Conservation (phyloP, 2,888 invertebrate species). For the Apamea epomidion region DNA sequence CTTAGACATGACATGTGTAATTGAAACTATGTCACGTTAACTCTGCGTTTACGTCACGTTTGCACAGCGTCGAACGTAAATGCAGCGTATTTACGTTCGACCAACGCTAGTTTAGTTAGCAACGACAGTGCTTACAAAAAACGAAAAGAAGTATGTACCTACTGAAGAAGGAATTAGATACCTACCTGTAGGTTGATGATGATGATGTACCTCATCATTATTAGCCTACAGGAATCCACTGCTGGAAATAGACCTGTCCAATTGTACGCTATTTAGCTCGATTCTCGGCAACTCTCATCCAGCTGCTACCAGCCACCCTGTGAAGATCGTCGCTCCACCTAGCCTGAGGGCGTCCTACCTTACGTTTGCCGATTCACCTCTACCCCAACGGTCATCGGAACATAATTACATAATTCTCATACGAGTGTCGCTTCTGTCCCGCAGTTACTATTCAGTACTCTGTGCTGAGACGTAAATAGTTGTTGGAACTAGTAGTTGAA, state of each 20-base stretch:
- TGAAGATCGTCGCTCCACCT: too few relatives aligned
- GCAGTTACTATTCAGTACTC: neutral
- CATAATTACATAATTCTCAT: neutral
- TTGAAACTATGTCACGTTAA: neutral
- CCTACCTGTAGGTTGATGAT: too few relatives aligned
- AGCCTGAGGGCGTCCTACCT: too few relatives aligned
- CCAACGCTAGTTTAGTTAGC: neutral
- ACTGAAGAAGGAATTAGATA: neutral
- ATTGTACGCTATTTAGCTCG: too few relatives aligned
- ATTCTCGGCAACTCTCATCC: too few relatives aligned
- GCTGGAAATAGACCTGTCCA: too few relatives aligned
- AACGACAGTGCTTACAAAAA: neutral
- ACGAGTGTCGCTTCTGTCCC: neutral
- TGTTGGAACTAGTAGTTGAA: neutral
- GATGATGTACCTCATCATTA: too few relatives aligned
- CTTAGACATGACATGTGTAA: neutral
- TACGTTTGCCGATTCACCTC: too few relatives aligned
- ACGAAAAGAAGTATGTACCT: too few relatives aligned
- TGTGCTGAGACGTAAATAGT: constrained; percentile 15
- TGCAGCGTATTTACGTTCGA: neutral
- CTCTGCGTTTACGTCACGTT: neutral
- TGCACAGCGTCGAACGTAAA: neutral
- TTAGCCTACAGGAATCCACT: too few relatives aligned
- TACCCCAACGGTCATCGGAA: too few relatives aligned
- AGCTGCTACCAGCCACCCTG: too few relatives aligned